phyloP scores from a whole-genome alignment of 2,888 invertebrate species.

The Callyntrura sp. region DNA sequence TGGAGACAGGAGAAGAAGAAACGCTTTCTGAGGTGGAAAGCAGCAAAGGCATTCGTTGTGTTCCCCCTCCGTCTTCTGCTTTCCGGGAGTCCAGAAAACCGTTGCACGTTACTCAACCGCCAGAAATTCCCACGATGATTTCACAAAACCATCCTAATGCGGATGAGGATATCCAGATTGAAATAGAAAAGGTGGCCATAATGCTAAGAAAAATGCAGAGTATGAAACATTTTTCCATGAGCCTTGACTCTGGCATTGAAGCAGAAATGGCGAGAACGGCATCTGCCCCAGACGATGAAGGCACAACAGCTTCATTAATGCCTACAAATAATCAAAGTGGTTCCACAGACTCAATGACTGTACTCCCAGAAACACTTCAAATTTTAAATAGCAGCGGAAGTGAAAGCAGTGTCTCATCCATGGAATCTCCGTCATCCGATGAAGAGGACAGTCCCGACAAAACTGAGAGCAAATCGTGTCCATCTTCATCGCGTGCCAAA shows the following conservation, averaged over 20 bases:
- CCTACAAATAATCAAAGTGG: neutral
- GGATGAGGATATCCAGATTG: slow-evolving; percentile 77
- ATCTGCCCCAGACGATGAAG: neutral
- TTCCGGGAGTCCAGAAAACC: slow-evolving; percentile 70
- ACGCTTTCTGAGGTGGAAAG: slow-evolving; percentile 53
- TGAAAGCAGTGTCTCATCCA: slow-evolving; percentile 46
- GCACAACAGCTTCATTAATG: neutral
- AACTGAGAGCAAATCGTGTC: no score
- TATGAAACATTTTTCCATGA: slow-evolving; percentile 64
- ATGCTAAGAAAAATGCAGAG: slow-evolving; percentile 79
- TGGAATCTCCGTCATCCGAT: slow-evolving; percentile 38
- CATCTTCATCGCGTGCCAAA: no score
- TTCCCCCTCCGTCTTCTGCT: slow-evolving; percentile 12
- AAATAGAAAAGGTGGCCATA: slow-evolving; percentile 81
- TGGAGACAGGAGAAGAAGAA: slow-evolving; percentile 70
- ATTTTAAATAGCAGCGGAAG: slow-evolving; percentile 42
- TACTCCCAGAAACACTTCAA: neutral
- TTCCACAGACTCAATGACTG: neutral
- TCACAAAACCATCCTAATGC: slow-evolving; percentile 79
- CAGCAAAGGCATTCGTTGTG: neutral
- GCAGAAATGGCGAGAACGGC: slow-evolving; percentile 36
- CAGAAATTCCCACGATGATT: slow-evolving; percentile 82
- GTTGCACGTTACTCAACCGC: slow-evolving; percentile 80
- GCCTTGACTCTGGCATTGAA: slow-evolving; percentile 68
- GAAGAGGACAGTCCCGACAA: slow-evolving; percentile 8